Base-by-base conservation (phyloP, 2,113 vertebrate genomes). In the Eonycteris spelaea region DNA sequence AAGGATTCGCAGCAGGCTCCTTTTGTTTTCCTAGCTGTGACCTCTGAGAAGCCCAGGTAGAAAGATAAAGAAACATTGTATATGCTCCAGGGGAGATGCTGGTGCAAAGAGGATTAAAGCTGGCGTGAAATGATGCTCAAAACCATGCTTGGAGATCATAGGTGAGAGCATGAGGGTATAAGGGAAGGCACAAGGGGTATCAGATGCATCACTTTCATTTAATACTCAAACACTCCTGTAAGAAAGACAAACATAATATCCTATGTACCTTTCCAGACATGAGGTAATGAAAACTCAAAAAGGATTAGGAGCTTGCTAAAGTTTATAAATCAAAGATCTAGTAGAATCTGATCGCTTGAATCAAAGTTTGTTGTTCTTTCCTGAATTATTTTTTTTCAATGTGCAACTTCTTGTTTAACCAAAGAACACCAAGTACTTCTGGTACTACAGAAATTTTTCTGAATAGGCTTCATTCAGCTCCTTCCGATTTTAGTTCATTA, bases 131-230 rank as follows among this genome's bases (percentile, higher is more conserved):
- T 18, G 51, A 10, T 59, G 53, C 21, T 1, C 1, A 28, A 21
- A 33, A 18, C 13, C 63, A 53, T 67, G 30, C 21, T 30, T 68
- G 3, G 21, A 3, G 51, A 59, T 75, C 18, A 0, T 2, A 21
- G 5, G 15, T 22, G 2, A 55, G 22, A 59, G 22, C 5, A 4
- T 38, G 4, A 35, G 12, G 15, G 2, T 13, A 22, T 5, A 16
- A 40, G 2, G 1, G 28, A 5, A 16, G 5, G 0, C 10, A 28
- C 5, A 8, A 75, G 4, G 11, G 30, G 6, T 43, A 70, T 7
- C 16, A 74, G 28, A 18, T 16, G 38, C 0, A 24, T 12, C 21
- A 21, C 59, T 61, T 91, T 70, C 3, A 38, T 35, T 51, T 63
- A 48, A 13, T 12, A 22, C 3, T 85, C 22, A 45, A 67, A 63